Evolutionary conservation across 1,140 invertebrate species (phyloP), one percentile per base, ranked within the genome.

Genomic region (Battus philenor): DNA sequence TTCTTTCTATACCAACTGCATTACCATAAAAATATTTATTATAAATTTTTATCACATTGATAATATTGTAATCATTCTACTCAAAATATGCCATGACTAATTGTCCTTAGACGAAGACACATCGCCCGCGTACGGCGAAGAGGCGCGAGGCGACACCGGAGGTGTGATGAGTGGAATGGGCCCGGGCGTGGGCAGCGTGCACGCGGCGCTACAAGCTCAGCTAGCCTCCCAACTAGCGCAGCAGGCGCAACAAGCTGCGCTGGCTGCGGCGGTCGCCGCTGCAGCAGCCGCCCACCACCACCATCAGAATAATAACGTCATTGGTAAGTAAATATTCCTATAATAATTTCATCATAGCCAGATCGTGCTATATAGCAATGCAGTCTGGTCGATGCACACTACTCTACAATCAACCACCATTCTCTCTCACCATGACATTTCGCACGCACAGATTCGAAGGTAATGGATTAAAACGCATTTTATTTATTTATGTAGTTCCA

Each of bases 151-250:
- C 17, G 64, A 67, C 4, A 59, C 50, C n/a, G 52, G 27, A 4
- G 32, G 46, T 26, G 47, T 50, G 30, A 39, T 55, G 47, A 44
- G 43, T 20, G 44, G 38, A 34, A 49, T 47, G 32, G 47, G 39
- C 50, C 56, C 59, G 65, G 62, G 70, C n/a, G 80, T 67, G 84
- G 86, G 60, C 87, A 88, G 63, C 53, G 59, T 79, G 73, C 79
- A 83, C 76, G 86, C 87, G 17, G 88, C 88, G 38, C 79, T 90
- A 39, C 89, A 89, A 52, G 87, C 88, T 18, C 79, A 89, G 68
- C 79, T 89, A 4, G 88, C 88, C 44, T 81, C 87, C 50, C 88
- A 89, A 61, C 62, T 89, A 12, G 76, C 87, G 45, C 87, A 88
- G 63, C 79, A 89, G n/a, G 87, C 88, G 61, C 88, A 89, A 61